Evolutionary conservation across 2,888 invertebrate genomes (phyloP).

Genomic region (Ochlodes sylvanus): DNA sequence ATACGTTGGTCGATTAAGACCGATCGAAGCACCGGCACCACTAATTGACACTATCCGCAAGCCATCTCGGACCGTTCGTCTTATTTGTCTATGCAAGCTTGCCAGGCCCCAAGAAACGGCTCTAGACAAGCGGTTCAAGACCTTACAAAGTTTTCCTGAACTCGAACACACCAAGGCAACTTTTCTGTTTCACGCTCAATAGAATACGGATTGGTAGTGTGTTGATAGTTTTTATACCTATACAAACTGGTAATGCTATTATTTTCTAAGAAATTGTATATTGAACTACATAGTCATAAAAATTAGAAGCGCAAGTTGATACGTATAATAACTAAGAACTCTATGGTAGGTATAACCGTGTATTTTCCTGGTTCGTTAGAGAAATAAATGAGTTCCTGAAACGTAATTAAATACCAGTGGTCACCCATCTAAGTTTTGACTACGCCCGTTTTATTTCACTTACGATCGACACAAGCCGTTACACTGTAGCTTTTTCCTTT

Average conservation of each 20-base stretch:
- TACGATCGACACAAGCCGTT: no score
- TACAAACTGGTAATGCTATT: no score
- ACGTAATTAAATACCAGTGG: no score
- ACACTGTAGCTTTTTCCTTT: no score
- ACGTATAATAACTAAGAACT: neutral
- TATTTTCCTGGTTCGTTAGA: no score
- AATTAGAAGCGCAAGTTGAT: neutral
- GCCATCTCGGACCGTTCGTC: constrained; percentile 21
- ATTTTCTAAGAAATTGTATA: no score
- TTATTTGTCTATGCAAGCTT: constrained; percentile 28
- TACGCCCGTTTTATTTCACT: no score
- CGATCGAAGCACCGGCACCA: constrained; percentile 48
- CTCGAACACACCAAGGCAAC: neutral
- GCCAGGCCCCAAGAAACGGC: constrained; percentile 21
- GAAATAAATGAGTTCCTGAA: no score
- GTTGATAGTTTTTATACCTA: no score
- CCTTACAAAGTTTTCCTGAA: constrained; percentile 23
- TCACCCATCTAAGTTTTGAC: no score
- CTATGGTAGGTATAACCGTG: no score
- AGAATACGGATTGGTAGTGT: neutral
- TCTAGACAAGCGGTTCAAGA: neutral
- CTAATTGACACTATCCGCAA: constrained; percentile 53
- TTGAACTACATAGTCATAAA: neutral
- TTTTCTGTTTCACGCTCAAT: constrained; percentile 5
- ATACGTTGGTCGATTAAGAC: constrained; percentile 49